These are phyloP conservation scores for Agrotis ipsilon DNA, from an alignment of 2,888 invertebrate species.

Conservation along the genomic window DNA sequence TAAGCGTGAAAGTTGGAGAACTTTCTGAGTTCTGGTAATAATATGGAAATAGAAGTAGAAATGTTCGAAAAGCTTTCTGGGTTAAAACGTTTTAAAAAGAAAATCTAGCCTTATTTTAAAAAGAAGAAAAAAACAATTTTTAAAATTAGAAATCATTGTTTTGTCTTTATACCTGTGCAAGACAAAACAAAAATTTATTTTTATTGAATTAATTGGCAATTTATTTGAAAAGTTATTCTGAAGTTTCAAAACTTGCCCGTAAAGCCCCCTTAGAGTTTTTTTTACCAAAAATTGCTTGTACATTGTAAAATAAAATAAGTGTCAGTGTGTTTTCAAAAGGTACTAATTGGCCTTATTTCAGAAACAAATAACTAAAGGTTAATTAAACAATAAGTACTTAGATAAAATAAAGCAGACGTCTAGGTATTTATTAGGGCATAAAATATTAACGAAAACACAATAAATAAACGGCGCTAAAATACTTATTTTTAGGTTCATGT, in stretches of 20 bases:
- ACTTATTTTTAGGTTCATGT: neutral
- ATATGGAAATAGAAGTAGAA: neutral
- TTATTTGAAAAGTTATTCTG: too few relatives aligned
- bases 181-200: too few relatives aligned
- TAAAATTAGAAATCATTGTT: neutral
- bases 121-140: neutral
- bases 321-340: too few relatives aligned
- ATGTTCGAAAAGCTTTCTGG: constrained; percentile 2
- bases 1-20: constrained; percentile 2
- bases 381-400: too few relatives aligned
- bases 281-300: too few relatives aligned
- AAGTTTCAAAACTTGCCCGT: too few relatives aligned
- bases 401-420: too few relatives aligned
- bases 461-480: too few relatives aligned
- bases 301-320: too few relatives aligned
- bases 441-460: too few relatives aligned
- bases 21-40: constrained; percentile 9
- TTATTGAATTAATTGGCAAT: too few relatives aligned
- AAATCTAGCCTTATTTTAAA: neutral
- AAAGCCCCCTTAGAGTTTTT: too few relatives aligned
- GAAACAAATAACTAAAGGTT: neutral
- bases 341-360: neutral
- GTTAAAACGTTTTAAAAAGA: constrained; percentile 22
- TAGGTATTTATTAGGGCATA: neutral
- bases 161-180: neutral